These are phyloP conservation scores for Tuta absoluta DNA, from an alignment of 2,888 invertebrate genomes.

Conservation along the genomic window DNA sequence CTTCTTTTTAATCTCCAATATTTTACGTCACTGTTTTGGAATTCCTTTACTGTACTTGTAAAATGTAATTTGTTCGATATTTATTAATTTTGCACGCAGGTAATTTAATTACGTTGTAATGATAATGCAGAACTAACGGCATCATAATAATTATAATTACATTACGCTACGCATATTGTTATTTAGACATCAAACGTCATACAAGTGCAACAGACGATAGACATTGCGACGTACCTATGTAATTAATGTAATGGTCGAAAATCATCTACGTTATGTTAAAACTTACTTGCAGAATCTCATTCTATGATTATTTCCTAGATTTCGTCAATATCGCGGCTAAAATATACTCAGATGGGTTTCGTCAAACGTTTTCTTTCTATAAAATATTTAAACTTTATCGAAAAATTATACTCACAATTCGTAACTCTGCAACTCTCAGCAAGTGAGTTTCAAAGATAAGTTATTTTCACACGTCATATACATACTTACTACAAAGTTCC, in stretches of 20 bases:
- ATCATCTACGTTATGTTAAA: too few species aligned
- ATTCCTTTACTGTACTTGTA: neutral
- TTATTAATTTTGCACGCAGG: neutral
- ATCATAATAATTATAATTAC: conserved; percentile 1
- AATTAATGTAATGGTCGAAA: too few species aligned
- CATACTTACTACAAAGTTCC: too few species aligned
- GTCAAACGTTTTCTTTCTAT: too few species aligned
- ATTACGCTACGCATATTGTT: conserved; percentile 9
- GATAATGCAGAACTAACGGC: neutral
- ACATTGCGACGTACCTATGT: neutral
- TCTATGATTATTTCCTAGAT: too few species aligned
- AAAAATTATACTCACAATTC: too few species aligned
- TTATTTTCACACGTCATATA: neutral
- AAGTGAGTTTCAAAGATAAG: neutral
- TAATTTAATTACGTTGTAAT: neutral
- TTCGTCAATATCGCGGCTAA: too few species aligned
- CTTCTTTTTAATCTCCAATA: neutral
- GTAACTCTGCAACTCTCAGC: neutral
- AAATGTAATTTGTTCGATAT: neutral
- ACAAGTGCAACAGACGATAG: neutral
- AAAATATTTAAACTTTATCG: too few species aligned
- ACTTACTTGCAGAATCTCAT: too few species aligned
- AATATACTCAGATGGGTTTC: too few species aligned
- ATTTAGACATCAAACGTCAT: neutral
- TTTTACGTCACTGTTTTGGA: neutral